phyloP scores from a whole-genome alignment of 2,113 vertebrate species.

The Castor canadensis region DNA sequence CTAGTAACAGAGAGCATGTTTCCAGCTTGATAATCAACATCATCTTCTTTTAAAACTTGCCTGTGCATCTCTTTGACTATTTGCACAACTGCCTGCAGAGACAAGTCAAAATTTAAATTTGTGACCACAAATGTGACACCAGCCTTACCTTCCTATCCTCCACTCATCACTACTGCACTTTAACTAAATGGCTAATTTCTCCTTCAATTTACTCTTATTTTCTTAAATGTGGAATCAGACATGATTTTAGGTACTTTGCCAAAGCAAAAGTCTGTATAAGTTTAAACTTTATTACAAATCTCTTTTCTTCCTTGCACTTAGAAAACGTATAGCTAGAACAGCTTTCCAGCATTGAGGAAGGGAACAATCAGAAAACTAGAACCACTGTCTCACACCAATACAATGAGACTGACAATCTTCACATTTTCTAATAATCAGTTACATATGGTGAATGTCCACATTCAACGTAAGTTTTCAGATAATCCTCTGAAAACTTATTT shows the following conservation, averaged over 20 bases:
- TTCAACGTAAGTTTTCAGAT: constrained; percentile 9
- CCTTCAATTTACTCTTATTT: constrained; percentile 14
- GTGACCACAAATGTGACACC: neutral
- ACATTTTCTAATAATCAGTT: neutral
- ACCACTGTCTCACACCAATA: neutral
- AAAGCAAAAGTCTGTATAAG: constrained; percentile 45
- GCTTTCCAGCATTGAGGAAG: constrained; percentile 24
- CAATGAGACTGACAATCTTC: neutral
- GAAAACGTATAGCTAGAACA: neutral
- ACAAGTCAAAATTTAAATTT: neutral
- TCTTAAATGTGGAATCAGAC: neutral
- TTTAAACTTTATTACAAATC: constrained; percentile 48
- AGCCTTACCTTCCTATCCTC: neutral
- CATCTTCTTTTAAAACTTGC: neutral
- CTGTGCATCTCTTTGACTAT: neutral
- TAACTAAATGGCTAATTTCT: constrained; percentile 1
- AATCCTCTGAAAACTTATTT: constrained; percentile 26
- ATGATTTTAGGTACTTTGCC: neutral
- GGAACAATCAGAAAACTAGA: neutral
- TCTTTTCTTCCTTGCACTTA: constrained; percentile 19
- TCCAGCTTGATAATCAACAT: neutral
- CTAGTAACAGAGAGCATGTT: neutral
- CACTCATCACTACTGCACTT: neutral
- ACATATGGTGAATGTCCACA: neutral
- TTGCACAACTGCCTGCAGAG: neutral